These are phyloP conservation scores for Oryzaephilus surinamensis DNA, from an alignment of 1,140 invertebrate species.

Conservation along the genomic window DNA sequence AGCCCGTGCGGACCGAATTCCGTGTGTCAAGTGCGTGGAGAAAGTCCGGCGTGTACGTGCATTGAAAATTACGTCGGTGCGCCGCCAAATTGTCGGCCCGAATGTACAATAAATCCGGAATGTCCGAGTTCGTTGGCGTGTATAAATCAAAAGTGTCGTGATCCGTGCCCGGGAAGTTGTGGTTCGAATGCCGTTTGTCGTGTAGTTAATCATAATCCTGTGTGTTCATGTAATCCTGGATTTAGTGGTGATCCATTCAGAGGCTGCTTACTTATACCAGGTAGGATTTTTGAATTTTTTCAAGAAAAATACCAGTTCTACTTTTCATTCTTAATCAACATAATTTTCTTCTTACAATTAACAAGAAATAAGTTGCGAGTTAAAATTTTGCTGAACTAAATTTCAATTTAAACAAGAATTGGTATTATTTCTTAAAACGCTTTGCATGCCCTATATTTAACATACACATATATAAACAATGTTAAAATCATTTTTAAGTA, in stretches of 20 bases:
- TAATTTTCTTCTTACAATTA: no score
- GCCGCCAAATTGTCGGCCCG: constrained; percentile 70
- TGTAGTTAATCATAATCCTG: constrained; percentile 69
- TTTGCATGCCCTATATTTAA: no score
- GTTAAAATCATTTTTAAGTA: no score
- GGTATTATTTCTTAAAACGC: no score
- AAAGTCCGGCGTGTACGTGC: constrained; percentile 69
- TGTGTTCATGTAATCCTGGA: constrained; percentile 67
- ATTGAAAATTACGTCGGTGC: constrained; percentile 63
- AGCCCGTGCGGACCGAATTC: constrained; percentile 76
- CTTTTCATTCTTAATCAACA: no score
- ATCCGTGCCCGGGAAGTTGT: constrained; percentile 78
- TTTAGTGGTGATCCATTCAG: constrained; percentile 75
- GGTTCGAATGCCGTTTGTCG: constrained; percentile 72
- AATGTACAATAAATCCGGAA: constrained; percentile 73
- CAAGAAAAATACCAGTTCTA: no score
- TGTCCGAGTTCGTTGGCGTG: constrained; percentile 69
- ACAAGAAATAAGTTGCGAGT: no score
- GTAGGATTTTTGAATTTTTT: constrained; percentile 39
- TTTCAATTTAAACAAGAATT: no score
- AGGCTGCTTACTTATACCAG: constrained; percentile 52
- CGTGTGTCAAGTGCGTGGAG: constrained; percentile 58
- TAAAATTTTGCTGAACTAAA: no score
- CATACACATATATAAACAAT: no score
- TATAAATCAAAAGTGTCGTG: constrained; percentile 67